These are phyloP conservation scores for Nephrotoma flavescens DNA, from an alignment of 2,888 invertebrate species.

Conservation along the genomic window DNA sequence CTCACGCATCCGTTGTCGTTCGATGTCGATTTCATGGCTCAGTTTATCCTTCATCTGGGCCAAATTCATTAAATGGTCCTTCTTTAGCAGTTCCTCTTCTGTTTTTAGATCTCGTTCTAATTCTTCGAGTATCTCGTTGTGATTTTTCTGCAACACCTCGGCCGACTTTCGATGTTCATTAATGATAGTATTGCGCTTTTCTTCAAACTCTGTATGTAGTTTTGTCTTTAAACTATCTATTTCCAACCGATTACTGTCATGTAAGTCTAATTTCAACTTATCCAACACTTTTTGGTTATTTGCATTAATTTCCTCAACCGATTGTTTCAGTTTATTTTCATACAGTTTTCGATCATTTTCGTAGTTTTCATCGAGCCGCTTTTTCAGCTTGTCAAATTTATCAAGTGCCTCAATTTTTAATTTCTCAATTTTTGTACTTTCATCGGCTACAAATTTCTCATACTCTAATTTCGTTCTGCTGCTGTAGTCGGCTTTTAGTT, in stretches of 20 bases:
- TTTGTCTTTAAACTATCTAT: constrained; percentile 27
- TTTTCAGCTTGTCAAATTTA: not conserved
- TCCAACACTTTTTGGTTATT: constrained; percentile 28
- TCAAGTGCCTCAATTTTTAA: not conserved
- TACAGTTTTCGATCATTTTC: constrained; percentile 20
- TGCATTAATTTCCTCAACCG: constrained; percentile 17
- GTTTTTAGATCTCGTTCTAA: constrained; percentile 29
- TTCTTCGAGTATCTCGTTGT: constrained; percentile 27
- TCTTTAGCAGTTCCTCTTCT: constrained; percentile 51
- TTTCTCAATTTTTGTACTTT: not conserved
- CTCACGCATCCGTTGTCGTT: constrained; percentile 30
- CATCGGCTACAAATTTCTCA: constrained; percentile 22
- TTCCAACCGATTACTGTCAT: constrained; percentile 32
- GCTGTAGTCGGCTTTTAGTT: constrained; percentile 20
- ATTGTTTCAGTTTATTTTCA: constrained; percentile 27
- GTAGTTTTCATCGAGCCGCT: constrained; percentile 20
- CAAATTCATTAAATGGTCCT: constrained; percentile 51
- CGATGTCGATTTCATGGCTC: constrained; percentile 39
- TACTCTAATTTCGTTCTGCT: constrained; percentile 20
- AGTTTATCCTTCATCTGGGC: constrained; percentile 46
- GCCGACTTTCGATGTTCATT: constrained; percentile 35
- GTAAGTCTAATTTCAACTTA: constrained; percentile 34
- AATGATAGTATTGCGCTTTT: constrained; percentile 37
- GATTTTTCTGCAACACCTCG: constrained; percentile 27
- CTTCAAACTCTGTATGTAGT: constrained; percentile 32